Percentiles rank a stretch among this genome's conserved stretches.
Conservation (phyloP, 2,797 vertebrate genomes). For the Nothura maculosa region DNA sequence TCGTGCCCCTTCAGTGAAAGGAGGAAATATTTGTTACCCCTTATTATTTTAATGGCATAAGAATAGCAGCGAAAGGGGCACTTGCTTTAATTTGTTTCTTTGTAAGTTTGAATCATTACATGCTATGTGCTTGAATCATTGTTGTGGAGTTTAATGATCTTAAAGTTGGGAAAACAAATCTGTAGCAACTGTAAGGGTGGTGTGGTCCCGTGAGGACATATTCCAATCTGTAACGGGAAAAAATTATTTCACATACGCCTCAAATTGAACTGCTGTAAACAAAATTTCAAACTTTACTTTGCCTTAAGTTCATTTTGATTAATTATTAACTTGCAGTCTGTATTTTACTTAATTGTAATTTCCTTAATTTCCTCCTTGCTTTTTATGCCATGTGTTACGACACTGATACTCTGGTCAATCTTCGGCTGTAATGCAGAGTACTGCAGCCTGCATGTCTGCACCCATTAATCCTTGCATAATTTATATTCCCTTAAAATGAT, state of each 20-base stretch:
- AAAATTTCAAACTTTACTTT: not conserved
- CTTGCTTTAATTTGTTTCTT: not conserved
- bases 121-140: too few relatives aligned
- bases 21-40: not conserved
- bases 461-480: not conserved
- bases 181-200: not conserved
- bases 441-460: too few relatives aligned
- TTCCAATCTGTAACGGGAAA: not conserved
- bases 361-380: not conserved
- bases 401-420: not conserved
- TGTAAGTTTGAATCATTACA: not conserved
- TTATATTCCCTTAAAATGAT: not conserved
- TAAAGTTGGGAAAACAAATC: not conserved
- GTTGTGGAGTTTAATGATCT: not conserved
- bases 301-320: not conserved
- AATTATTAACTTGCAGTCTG: rapidly evolving
- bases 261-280: not conserved
- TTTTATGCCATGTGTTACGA: not conserved
- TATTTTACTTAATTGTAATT: not conserved
- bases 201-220: not conserved
- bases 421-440: not conserved
- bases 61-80: rapidly evolving
- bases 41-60: rapidly evolving
- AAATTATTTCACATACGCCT: rapidly evolving
- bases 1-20: rapidly evolving